Evolutionary conservation across 1,140 invertebrate genomes (phyloP).

Genomic region (Pollicipes pollicipes): DNA sequence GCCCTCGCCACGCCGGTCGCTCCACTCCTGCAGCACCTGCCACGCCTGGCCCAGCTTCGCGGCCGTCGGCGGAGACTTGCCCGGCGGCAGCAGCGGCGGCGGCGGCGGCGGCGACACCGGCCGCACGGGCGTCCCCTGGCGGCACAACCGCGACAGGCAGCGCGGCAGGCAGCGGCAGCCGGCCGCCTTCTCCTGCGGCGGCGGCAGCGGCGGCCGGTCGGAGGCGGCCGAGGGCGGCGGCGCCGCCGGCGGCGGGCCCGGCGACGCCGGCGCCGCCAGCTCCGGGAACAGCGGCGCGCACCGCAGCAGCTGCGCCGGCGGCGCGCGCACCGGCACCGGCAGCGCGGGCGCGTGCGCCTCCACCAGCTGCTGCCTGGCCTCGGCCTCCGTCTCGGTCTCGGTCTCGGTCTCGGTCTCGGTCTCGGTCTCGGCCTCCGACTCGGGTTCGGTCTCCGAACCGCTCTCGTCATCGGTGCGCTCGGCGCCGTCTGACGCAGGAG

Average conservation of each 20-base stretch:
- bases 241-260: neutral
- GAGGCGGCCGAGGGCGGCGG: slow-evolving; percentile 10
- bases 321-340: slow-evolving; percentile 14
- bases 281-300: slow-evolving; percentile 10
- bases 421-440: too few relatives aligned
- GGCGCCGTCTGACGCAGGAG: slow-evolving; percentile 15
- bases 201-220: slow-evolving; percentile 9
- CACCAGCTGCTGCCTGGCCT: slow-evolving; percentile 7
- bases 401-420: too few relatives aligned
- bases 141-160: slow-evolving; percentile 18
- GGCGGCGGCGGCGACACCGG: slow-evolving; percentile 27
- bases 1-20: too few relatives aligned
- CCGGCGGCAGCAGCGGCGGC: slow-evolving; percentile 21
- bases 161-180: slow-evolving; percentile 6
- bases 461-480: slow-evolving; percentile 19
- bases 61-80: too few relatives aligned
- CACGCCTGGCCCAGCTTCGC: too few relatives aligned
- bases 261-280: slow-evolving; percentile 11
- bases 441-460: too few relatives aligned
- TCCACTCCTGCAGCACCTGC: too few relatives aligned
- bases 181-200: slow-evolving; percentile 6
- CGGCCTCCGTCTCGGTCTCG: slow-evolving; percentile 13
- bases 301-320: slow-evolving; percentile 14
- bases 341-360: slow-evolving; percentile 11
- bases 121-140: slow-evolving; percentile 15